These are phyloP conservation scores for Eulimnadia texana DNA, from an alignment of 1,140 invertebrate species.

Conservation along the genomic window DNA sequence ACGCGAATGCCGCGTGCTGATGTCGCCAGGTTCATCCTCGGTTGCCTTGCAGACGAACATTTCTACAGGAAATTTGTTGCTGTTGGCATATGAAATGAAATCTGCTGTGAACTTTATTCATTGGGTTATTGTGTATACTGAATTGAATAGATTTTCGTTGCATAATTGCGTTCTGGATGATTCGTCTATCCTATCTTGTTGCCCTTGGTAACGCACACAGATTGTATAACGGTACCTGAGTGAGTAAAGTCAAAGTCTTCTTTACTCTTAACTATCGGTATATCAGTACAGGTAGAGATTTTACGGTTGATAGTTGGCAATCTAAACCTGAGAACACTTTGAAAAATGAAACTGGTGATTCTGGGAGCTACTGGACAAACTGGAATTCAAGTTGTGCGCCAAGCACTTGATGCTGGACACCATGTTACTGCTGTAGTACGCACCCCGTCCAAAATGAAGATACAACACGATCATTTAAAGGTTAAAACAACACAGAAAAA, in stretches of 20 bases:
- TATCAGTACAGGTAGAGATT: too few relatives aligned
- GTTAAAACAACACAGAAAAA: too few relatives aligned
- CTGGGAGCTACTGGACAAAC: constrained; percentile 30
- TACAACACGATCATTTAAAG: constrained; percentile 24
- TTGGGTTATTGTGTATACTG: background rate
- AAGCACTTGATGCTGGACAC: constrained; percentile 26
- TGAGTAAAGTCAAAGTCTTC: too few relatives aligned
- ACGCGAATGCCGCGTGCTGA: constrained; percentile 8
- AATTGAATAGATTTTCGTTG: too few relatives aligned
- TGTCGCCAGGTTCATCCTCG: constrained; percentile 12
- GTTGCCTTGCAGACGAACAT: background rate
- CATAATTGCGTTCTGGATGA: too few relatives aligned
- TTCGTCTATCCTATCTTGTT: background rate
- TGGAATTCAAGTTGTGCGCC: constrained; percentile 26
- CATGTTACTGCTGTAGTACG: constrained; percentile 27
- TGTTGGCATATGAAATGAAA: background rate
- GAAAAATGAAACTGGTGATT: constrained; percentile 26
- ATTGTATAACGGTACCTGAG: background rate
- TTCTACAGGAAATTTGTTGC: background rate
- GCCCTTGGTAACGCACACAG: background rate
- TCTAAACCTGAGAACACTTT: too few relatives aligned
- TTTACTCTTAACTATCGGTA: too few relatives aligned
- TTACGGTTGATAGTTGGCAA: too few relatives aligned
- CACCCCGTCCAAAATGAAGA: constrained; percentile 24
- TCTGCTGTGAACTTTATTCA: background rate